Base-by-base conservation (phyloP, 2,113 vertebrate species). In the Ctenomys sociabilis region DNA sequence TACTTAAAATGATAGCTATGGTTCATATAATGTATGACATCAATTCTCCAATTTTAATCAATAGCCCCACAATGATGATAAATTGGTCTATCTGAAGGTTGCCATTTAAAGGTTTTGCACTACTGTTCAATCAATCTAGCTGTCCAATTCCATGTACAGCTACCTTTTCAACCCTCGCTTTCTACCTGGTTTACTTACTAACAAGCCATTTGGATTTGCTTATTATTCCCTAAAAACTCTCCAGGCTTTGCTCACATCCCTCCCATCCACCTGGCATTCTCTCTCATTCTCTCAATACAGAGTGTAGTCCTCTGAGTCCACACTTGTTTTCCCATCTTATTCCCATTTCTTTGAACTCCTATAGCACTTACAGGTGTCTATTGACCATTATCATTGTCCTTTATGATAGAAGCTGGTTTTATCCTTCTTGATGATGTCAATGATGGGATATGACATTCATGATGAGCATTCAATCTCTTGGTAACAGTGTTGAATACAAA, bases 41-140 rank as follows among this genome's bases (percentile, higher is more conserved):
- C 83, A 96, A 1, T 95, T 92, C 22, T 73, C 81, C 66, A 82
- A 40, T 85, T 40, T 95, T 72, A 96, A 94, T 97, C 93, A 94
- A 92, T 80, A 94, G 40, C 40, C 90, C 43, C 63, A 73, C 35
- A 52, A 90, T 88, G 63, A 88, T 93, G 95, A 97, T 54, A 83
- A 81, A 93, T 68, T 49, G 37, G 37, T 61, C 81, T 66, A 35
- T 77, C 54, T 63, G 85, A 96, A 77, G 73, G 84, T 88, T 94
- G 75, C 61, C 93, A 88, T 78, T 87, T 91, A 96, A 94, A 91
- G 78, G 63, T 95, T 95, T 91, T 91, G 17, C 28, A 75, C 32
- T 40, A 54, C 59, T 13, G 35, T n/a, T 87, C 43, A 77, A 70
- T 96, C 93, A 68, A 72, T 90, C 35, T 35, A 66, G 52, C 52